Base-by-base conservation (phyloP, 2,113 vertebrate genomes). In the Ciconia maguari region DNA sequence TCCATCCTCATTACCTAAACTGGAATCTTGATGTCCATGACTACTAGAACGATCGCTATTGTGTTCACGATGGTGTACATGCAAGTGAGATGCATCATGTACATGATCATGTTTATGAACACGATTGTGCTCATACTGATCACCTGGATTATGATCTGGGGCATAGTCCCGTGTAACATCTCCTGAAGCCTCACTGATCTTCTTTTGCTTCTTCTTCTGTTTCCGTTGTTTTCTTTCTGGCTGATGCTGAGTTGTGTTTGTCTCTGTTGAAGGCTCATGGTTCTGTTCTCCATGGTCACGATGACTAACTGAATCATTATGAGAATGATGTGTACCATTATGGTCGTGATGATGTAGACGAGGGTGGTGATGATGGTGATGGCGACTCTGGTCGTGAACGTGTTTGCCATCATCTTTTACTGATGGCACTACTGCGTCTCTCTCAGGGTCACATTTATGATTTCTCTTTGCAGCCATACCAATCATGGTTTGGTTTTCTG, bases 161-260 rank as follows among this genome's bases (percentile, higher is more conserved):
- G 81, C 74, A 6, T 97, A 97, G 60, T 97, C 97, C 49, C 96
- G 97, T 4, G 96, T 81, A 4, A 93, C 81, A 13, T 97, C 94
- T 30, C 94, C 61, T 2, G 97, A 97, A 93, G 96, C 98, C 80
- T 98, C 98, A 16, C 88, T 96, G 21, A 94, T 95, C 84, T 98
- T 98, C 82, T 98, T 98, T 41, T 71, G 96, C 86, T 97, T 98
- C 93, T 98, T 99, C 84, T 96, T 98, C 46, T 94, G 97, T 62
- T 98, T 99, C 25, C 93, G 97, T 3, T 97, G 87, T 57, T 95
- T 98, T 49, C 96, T 96, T 27, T 98, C 98, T 3, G 95, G 86
- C 16, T 98, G 98, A 4, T 98, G 97, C 71, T 98, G 98, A 4
- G 98, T 98, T 57, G 98, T 98, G 82, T 98, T 98, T 25, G 98